phyloP scores from a whole-genome alignment of 2,113 vertebrate species.

The human (Homo sapiens) region DNA sequence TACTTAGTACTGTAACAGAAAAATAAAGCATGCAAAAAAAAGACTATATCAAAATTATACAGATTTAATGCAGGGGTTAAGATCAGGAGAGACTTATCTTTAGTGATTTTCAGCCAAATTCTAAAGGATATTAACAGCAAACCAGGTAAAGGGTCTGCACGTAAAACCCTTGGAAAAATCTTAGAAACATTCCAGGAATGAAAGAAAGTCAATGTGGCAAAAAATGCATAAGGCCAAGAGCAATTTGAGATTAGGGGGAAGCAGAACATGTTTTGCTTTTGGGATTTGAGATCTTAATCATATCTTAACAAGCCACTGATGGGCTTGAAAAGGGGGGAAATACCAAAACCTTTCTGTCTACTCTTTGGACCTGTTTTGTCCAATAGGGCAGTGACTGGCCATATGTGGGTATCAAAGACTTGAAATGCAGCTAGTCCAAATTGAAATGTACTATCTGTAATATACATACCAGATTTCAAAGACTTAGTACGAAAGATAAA shows the following conservation, averaged over 20 bases:
- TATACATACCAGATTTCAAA: background rate
- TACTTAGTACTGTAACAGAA: background rate
- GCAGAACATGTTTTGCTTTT: background rate
- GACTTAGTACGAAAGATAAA: background rate
- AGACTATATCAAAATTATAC: background rate
- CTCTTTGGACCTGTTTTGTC: background rate
- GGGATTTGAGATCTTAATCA: background rate
- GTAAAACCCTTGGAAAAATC: background rate
- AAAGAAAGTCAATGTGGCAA: background rate
- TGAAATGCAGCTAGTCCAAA: background rate
- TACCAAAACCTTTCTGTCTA: background rate
- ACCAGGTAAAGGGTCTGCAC: background rate
- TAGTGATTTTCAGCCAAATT: background rate
- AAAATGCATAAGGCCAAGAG: background rate
- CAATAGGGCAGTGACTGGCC: background rate
- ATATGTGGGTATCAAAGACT: background rate
- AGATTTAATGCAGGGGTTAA: background rate
- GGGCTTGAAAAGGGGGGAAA: background rate
- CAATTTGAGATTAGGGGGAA: background rate
- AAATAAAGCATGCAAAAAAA: background rate
- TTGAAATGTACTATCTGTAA: background rate
- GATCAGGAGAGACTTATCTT: background rate
- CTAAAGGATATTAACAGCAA: conserved; percentile 13
- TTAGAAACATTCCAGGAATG: background rate
- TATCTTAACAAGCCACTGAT: background rate